phyloP scores from a whole-genome alignment of 2,797 vertebrate species.

The Halcyon badia region DNA sequence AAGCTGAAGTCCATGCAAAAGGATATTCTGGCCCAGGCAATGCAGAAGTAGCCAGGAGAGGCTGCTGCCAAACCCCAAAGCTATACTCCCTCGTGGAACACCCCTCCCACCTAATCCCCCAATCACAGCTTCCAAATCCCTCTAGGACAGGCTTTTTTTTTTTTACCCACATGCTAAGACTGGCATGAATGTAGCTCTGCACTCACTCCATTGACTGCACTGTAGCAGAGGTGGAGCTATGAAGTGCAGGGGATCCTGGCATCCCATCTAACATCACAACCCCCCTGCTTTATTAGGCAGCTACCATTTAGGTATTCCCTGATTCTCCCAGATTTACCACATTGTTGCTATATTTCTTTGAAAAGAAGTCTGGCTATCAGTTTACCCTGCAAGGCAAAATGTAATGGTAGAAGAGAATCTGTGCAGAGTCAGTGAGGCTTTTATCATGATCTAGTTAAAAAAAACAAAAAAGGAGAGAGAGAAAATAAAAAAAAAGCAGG shows the following conservation, averaged over 20 bases:
- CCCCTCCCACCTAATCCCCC: neutral
- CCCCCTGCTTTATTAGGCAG: neutral
- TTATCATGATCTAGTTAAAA: neutral
- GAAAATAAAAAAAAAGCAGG: neutral
- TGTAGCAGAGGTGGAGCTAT: neutral
- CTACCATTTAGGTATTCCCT: neutral
- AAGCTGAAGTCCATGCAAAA: neutral
- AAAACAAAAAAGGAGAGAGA: too few relatives aligned
- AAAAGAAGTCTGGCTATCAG: neutral
- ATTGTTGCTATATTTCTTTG: fast-evolving
- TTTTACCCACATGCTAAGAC: neutral
- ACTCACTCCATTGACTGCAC: neutral
- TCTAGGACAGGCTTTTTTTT: neutral
- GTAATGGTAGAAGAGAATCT: neutral
- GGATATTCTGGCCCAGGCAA: neutral
- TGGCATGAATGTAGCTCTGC: neutral
- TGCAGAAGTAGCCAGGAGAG: neutral
- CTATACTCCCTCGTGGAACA: fast-evolving
- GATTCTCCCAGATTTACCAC: neutral
- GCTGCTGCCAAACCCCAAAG: neutral
- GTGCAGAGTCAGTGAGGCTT: neutral
- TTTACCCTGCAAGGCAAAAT: neutral
- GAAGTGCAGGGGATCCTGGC: neutral
- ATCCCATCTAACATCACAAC: neutral
- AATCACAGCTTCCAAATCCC: neutral